A percentile compares a stretch with the other conserved stretches of the same genome.
These are phyloP conservation scores for Heptranchias perlo DNA, from an alignment of 2,113 vertebrate species.

Conservation along the genomic window DNA sequence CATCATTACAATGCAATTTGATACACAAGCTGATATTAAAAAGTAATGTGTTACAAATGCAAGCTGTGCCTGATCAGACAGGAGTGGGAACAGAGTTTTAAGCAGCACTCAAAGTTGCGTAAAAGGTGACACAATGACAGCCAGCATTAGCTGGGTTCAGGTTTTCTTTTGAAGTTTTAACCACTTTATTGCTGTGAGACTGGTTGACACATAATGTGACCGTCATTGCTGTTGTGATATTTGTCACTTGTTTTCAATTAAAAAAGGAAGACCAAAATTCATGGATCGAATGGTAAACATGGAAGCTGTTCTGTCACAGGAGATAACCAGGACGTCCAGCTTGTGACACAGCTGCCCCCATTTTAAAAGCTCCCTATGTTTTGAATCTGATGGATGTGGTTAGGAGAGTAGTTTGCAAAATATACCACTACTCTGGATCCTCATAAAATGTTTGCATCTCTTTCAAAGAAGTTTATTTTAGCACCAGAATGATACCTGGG, in stretches of 20 bases:
- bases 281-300: too few species aligned
- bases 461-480: background rate
- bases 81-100: background rate
- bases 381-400: background rate
- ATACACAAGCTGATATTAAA: constrained; percentile 19
- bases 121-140: background rate
- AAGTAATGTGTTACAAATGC: constrained; percentile 11
- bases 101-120: background rate
- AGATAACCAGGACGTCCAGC: background rate
- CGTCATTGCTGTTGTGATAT: background rate
- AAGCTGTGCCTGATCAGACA: background rate
- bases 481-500: background rate
- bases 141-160: background rate
- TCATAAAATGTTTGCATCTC: background rate
- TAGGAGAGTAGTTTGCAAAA: background rate
- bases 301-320: too few species aligned
- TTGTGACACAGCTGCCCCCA: background rate
- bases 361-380: background rate
- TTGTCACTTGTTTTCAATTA: background rate
- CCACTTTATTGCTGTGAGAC: background rate
- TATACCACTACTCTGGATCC: background rate
- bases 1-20: constrained; percentile 24
- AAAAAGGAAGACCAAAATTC: too few species aligned
- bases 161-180: background rate
- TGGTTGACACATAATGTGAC: background rate